Evolutionary conservation across 2,113 vertebrate genomes (phyloP), one percentile per base, ranked within the genome.

Genomic region (Clupea harengus): DNA sequence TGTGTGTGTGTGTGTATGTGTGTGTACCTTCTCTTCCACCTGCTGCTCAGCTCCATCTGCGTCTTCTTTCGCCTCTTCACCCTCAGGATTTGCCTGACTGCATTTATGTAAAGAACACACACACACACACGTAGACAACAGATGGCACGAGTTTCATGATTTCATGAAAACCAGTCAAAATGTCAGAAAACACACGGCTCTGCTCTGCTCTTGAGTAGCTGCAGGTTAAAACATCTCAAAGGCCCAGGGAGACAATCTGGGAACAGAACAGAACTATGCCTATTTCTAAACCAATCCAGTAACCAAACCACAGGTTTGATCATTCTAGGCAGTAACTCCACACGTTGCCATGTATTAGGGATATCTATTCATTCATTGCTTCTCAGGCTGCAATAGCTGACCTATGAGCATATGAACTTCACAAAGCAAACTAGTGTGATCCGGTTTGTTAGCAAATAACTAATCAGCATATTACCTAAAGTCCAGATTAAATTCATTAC

Each of bases 11-110:
- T 32, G n/a, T 72, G 64, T 72, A 10, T 75, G 67, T 75, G 60
- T 75, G 72, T 78, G 32, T 78, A 78, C 72, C 72, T 78, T 78
- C 1, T 11, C 72, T 32, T 78, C 72, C 25, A 6, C 83, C 8
- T 85, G 84, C 90, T 92, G 91, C 89, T 92, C 72, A 2, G 54
- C 47, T 93, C 92, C 13, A 75, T 78, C 72, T 4, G 11, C 13
- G 5, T 78, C 15, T 32, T 78, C 93, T 80, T 92, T 92, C 86
- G 89, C 92, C 84, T 93, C 86, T 1, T 25, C 91, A 4, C 83
- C 87, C 72, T 94, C 94, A 1, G 91, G 87, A 4, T 95, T 93
- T 47, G 91, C 88, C 84, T 94, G 94, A 90, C 92, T 94, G 88
- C 89, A 93, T 81, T 81, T 64, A 84, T 45, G 82, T 45, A 28